Evolutionary conservation across 2,888 invertebrate genomes (phyloP).

Genomic region (Epiblema foenella): DNA sequence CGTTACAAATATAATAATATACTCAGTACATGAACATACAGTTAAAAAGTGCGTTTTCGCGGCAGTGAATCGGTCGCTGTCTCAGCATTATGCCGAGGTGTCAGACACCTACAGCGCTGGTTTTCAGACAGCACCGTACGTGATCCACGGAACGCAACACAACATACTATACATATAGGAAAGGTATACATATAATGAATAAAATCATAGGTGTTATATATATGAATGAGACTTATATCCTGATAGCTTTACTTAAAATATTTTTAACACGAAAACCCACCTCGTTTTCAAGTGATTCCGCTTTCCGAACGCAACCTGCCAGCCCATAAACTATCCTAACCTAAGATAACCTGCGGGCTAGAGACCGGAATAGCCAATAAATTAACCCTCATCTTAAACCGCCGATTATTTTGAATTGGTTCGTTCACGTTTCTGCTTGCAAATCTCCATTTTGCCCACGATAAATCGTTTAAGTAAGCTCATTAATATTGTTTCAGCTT

Average conservation of each 20-base stretch:
- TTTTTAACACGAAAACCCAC: constrained; percentile 11
- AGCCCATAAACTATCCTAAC: constrained; percentile 31
- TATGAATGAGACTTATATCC: no score
- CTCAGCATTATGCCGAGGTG: no score
- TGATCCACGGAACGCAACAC: no score
- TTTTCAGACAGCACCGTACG: no score
- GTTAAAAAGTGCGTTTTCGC: no score
- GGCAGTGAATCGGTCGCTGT: no score
- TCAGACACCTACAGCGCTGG: no score
- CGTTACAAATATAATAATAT: no score
- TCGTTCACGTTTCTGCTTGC: constrained; percentile 49
- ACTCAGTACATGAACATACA: no score
- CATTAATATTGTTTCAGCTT: constrained; percentile 55
- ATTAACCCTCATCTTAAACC: constrained; percentile 46
- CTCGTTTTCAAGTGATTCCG: constrained; percentile 15
- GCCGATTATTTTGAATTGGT: constrained; percentile 54
- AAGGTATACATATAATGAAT: no score
- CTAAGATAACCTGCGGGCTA: constrained; percentile 27
- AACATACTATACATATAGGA: no score
- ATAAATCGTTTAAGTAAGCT: constrained; percentile 62
- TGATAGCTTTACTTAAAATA: neutral
- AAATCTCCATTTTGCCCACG: constrained; percentile 56
- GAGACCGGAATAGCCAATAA: constrained; percentile 32
- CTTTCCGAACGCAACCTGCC: neutral
- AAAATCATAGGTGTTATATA: no score